Base-by-base conservation (phyloP, 2,797 vertebrate species). In the Euthynnus affinis region DNA sequence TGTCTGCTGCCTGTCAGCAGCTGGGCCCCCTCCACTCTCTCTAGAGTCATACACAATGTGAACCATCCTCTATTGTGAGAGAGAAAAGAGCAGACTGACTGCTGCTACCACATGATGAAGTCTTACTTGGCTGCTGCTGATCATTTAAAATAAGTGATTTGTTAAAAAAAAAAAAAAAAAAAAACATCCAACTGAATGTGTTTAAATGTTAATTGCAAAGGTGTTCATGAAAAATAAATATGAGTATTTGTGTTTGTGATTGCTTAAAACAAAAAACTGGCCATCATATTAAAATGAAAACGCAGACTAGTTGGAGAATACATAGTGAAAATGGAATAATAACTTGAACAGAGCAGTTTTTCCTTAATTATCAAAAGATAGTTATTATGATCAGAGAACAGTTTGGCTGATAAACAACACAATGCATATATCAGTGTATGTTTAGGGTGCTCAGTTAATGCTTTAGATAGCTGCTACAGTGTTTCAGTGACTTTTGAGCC, bases 1-100 rank as follows among this genome's bases (percentile, higher is more conserved):
- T 84, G 74, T 80, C 80, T 88, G 83, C 82, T 83, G 75, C 69
- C 75, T 82, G 71, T 67, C 80, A 89, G 88, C 93, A 93, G 89
- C 91, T 94, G 93, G 62, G 82, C 67, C 82, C 83, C 76, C 52
- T 72, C 68, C 23, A 23, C 59, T 69, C 72, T 68, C 64, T 65
- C 18, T 55, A 72, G 79, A 70, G n/a, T 58, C 60, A 74, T 23
- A 74, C 29, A 37, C 64, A 59, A 64, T 65, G 20, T 37, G 48
- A 79, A 52, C 57, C 64, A 22, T 29, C 56, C 71, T 71, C 76
- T 42, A 20, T 9, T 65, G 59, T 76, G 37, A 74, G 51, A 56
- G 46, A 40, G 15, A 49, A 2, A 17, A 62, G 62, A 51, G 23
- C 25, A 57, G 13, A 32, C 37, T 55, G 56, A 20, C 14, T 49